Conservation (phyloP, 2,888 invertebrate genomes). For the Blastobasis adustella region DNA sequence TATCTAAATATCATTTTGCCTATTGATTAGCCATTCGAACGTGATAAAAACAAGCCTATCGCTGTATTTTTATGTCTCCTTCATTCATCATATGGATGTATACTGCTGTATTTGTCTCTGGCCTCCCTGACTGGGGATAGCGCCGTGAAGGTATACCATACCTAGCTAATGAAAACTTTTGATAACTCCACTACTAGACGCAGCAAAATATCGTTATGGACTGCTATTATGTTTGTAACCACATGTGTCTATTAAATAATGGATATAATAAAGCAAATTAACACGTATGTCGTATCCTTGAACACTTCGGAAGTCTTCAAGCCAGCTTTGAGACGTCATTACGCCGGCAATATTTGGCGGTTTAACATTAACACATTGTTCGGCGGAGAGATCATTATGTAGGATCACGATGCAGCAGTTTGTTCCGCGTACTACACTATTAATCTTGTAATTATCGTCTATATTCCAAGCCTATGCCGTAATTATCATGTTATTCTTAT, state of each 20-base stretch:
- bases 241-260: background rate
- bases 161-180: too few relatives aligned
- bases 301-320: constrained; percentile 63
- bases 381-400: constrained; percentile 48
- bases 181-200: too few relatives aligned
- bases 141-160: too few relatives aligned
- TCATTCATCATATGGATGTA: too few relatives aligned
- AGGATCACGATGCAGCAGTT: constrained; percentile 48
- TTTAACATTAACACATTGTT: constrained; percentile 50
- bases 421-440: constrained; percentile 58
- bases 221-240: background rate
- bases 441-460: constrained; percentile 46
- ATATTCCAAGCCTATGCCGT: constrained; percentile 10
- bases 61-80: too few relatives aligned
- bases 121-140: too few relatives aligned
- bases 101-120: too few relatives aligned
- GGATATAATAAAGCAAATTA: background rate
- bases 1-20: too few relatives aligned
- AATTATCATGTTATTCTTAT: constrained; percentile 2
- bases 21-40: too few relatives aligned
- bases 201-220: too few relatives aligned
- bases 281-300: constrained; percentile 41
- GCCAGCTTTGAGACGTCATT: constrained; percentile 40
- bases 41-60: too few relatives aligned
- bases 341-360: constrained; percentile 33